A percentile compares a stretch with the other conserved stretches of the same genome.
These are phyloP conservation scores for Hyles euphorbiae DNA, from an alignment of 1,140 invertebrate species.

Conservation along the genomic window DNA sequence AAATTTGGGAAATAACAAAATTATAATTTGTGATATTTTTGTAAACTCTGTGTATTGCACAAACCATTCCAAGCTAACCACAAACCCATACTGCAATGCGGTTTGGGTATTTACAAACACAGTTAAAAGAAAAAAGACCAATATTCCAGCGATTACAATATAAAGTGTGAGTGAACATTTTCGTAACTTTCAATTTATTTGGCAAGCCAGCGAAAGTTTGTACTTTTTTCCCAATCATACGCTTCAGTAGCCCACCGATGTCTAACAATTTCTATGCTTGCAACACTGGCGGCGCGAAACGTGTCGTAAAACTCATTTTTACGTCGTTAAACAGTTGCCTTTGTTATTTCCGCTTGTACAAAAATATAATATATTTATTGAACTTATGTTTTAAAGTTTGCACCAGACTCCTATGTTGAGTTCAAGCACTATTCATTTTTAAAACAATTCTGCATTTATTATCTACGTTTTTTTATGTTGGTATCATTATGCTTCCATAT, in stretches of 20 bases:
- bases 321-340: constrained; percentile 6
- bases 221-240: constrained; percentile 69
- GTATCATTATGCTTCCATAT: too few relatives aligned
- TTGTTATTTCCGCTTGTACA: too few relatives aligned
- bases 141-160: not conserved
- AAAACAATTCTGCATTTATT: too few relatives aligned
- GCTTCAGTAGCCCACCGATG: constrained; percentile 60
- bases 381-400: too few relatives aligned
- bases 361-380: too few relatives aligned
- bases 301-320: constrained; percentile 56
- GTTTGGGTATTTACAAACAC: not conserved
- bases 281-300: constrained; percentile 44
- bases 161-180: constrained; percentile 24
- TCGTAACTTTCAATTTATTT: constrained; percentile 55
- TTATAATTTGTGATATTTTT: too few relatives aligned
- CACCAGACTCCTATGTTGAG: too few relatives aligned
- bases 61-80: too few relatives aligned
- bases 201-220: constrained; percentile 54
- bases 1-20: not conserved
- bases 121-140: not conserved
- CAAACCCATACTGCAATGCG: too few relatives aligned
- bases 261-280: constrained; percentile 63
- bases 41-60: too few relatives aligned
- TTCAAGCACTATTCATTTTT: too few relatives aligned
- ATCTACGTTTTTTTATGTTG: too few relatives aligned